phyloP scores from a whole-genome alignment of 1,140 invertebrate species.

The Lepidurus couesii region DNA sequence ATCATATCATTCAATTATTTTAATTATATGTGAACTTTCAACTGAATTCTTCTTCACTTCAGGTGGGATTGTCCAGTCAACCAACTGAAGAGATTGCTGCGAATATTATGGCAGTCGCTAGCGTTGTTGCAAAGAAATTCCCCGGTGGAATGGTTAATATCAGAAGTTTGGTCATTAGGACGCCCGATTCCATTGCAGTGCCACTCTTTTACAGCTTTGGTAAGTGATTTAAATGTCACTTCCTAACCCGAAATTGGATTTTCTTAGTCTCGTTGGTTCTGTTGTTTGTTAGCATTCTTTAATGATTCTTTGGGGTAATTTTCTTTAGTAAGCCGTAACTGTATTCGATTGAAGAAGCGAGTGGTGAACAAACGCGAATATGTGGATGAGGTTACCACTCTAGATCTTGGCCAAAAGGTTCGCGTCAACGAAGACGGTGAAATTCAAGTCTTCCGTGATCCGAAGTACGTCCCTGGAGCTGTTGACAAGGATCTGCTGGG shows the following conservation, averaged over 20 bases:
- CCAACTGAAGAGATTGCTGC: slow-evolving; percentile 30
- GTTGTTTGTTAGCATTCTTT: neutral
- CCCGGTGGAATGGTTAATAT: slow-evolving; percentile 36
- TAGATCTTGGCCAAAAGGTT: slow-evolving; percentile 30
- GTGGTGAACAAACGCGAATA: neutral
- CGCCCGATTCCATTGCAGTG: slow-evolving; percentile 27
- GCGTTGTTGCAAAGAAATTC: slow-evolving; percentile 32
- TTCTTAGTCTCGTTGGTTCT: slow-evolving; percentile 4
- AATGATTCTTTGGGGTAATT: neutral
- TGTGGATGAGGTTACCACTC: slow-evolving; percentile 27
- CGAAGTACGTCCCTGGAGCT: neutral
- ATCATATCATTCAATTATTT: neutral
- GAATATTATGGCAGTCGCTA: slow-evolving; percentile 31
- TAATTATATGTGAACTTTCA: neutral
- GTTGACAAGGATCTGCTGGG: slow-evolving; percentile 13
- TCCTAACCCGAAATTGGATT: neutral
- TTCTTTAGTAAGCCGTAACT: slow-evolving; percentile 22
- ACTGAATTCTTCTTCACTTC: neutral
- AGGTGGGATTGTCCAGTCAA: slow-evolving; percentile 32
- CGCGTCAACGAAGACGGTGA: slow-evolving; percentile 20
- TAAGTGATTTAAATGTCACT: slow-evolving; percentile 29
- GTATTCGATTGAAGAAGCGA: neutral
- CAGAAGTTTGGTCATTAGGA: slow-evolving; percentile 34
- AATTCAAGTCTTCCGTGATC: slow-evolving; percentile 25
- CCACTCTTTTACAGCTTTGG: slow-evolving; percentile 36